Evolutionary conservation across 2,888 invertebrate genomes (phyloP), one percentile per base, ranked within the genome.

Genomic region (Linnaemya tessellans): DNA sequence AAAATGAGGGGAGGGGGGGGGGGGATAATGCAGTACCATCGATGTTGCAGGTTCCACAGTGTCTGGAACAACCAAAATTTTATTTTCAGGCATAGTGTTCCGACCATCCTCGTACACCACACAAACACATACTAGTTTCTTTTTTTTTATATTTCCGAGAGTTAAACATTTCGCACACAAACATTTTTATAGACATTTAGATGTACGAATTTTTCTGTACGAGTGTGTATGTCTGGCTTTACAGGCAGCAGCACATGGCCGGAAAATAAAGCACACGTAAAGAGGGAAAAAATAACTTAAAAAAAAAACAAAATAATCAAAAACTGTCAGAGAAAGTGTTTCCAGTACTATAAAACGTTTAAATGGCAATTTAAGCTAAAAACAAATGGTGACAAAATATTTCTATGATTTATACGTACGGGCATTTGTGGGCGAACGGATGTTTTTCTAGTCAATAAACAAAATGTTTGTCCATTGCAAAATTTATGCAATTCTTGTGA

Each of bases 291-390:
- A 67, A 35, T n/a, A 10, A 41, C 30, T 38, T 4, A 1, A 60
- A 51, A 41, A 9, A 49, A 67, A 51, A 51, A 9, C 25, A 11
- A 49, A 67, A 74, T 54, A 70, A 35, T 77, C 68, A 70, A 41
- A 64, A 60, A 71, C 49, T 62, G 35, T 1, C 10, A 67, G 41
- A 65, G 58, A 80, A 84, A 84, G 68, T 78, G 78, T 58, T 78
- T 65, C 25, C 49, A 20, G 41, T 65, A 46, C 43, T 60, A 64
- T 74, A 82, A 85, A 85, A 79, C 85, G 85, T 79, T 85, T 85
- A 85, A 85, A 73, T 64, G 30, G 64, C 79, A 82, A 79, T 85
- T 85, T 75, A 51, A 71, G 25, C 56, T 46, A 13, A 51, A 70
- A 67, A 58, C 41, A 73, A 68, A 51, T 75, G 54, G 43, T 65